Evolutionary conservation across 1,140 invertebrate species (phyloP), one percentile per base, ranked within the genome.

Genomic region (Marisa cornuarietis): DNA sequence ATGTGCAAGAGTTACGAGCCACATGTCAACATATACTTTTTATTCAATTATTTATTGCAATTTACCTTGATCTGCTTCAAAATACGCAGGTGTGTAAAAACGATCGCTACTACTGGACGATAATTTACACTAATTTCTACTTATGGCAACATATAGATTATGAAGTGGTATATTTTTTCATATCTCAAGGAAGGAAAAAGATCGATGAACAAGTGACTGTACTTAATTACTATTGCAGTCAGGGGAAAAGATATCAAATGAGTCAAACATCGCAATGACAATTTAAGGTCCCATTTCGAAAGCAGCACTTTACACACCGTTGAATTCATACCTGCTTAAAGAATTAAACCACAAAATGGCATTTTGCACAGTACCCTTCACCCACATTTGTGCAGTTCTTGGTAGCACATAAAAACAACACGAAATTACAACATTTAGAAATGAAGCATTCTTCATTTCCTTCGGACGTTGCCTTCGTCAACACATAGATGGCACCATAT

Each of bases 351-450:
- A 80, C 66, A 79, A 84, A 5, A 84, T 52, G 24, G 82, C 83
- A 79, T 78, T 86, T 42, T 79, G 79, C 11, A 85, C 24, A 62
- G 65, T 71, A 16, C 80, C 68, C 79, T 84, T 82, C 79, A 82
- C 78, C 83, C 83, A 85, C 87, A 88, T 88, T 71, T 84, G 84
- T 79, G 79, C 77, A 68, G 61, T 79, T 69, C 75, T 81, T 58
- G 80, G 82, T 73, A 77, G 66, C 14, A 80, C 58, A 26, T 78
- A 76, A 49, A 85, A 68, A 78, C 78, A 81, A 78, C 82, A 83
- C 73, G 77, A 83, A 81, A 85, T 68, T 42, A 84, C 42, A 71
- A 73, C 65, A 80, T 78, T 81, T 52, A 81, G 26, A 24, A 79
- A 75, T 54, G 77, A 81, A 79, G 81, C 83, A 85, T 87, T 81